Percentiles rank a stretch among this genome's conserved stretches.
These are phyloP conservation scores for Petrosia ficiformis DNA, from an alignment of 37 sponge, comb jelly and placozoan species.

Conservation along the genomic window DNA sequence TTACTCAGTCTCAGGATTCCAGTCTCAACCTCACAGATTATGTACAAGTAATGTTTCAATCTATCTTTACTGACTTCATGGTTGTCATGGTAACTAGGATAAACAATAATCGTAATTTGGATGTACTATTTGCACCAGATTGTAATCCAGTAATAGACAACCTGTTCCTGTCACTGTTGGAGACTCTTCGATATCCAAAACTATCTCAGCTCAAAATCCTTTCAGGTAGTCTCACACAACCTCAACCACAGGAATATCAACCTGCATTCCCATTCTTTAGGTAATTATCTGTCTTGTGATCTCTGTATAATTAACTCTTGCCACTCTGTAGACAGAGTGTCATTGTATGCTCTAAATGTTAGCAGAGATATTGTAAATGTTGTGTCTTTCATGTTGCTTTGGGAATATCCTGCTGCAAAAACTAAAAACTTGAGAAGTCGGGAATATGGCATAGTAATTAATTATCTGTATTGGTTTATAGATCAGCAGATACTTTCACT, in stretches of 20 bases:
- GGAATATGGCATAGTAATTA: too few relatives aligned
- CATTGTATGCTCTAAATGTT: too few relatives aligned
- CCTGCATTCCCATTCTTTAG: slow-evolving; percentile 57
- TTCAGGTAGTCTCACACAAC: slow-evolving; percentile 4
- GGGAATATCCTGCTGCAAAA: too few relatives aligned
- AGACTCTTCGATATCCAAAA: slow-evolving; percentile 42
- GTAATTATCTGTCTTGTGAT: neutral
- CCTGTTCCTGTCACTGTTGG: slow-evolving; percentile 57
- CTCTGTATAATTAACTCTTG: too few relatives aligned
- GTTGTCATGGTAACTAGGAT: slow-evolving; percentile 69
- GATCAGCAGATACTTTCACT: too few relatives aligned
- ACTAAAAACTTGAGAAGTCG: too few relatives aligned
- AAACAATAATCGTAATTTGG: slow-evolving; percentile 62
- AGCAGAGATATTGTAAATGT: too few relatives aligned
- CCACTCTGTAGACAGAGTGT: too few relatives aligned
- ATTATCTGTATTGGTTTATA: too few relatives aligned
- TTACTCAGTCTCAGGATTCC: slow-evolving; percentile 56
- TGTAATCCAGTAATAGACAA: slow-evolving; percentile 21
- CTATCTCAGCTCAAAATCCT: slow-evolving; percentile 44
- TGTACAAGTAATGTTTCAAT: slow-evolving; percentile 62
- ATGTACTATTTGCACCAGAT: slow-evolving; percentile 25
- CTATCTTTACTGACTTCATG: slow-evolving; percentile 67
- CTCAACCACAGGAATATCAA: slow-evolving; percentile 9
- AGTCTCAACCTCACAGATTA: slow-evolving; percentile 72
- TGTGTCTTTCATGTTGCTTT: too few relatives aligned